Base-by-base conservation (phyloP, 2,888 invertebrate genomes). In the Mythimna ferrago region DNA sequence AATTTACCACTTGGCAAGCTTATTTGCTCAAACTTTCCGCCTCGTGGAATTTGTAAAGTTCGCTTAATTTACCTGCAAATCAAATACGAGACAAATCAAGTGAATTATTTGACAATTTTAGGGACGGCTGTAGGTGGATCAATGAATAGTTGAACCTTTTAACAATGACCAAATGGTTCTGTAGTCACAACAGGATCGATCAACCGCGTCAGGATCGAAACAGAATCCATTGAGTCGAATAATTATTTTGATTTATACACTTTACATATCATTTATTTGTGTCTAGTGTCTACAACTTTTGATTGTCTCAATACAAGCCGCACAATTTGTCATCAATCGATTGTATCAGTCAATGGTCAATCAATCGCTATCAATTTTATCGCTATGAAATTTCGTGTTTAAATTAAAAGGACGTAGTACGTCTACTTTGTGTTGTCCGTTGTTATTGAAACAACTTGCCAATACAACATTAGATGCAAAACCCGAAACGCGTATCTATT, bases 51-150 rank as follows among this genome's bases (percentile, higher is more conserved):
- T 85, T 83, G 69, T 80, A 75, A 80, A 86, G 86, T 86, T 82
- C 80, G 76, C 76, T 83, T 85, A 85, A 86, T 88, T 82, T 83
- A 81, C 78, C 78, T 86, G 73, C 78, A 85, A 89, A 89, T 87
- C 85, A 87, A 87, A 86, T 82, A 86, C 78, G 81, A 84, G 68
- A 73, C 60, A 63, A 85, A 76, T 85, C 81, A 84, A 85, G 70
- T 76, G 63, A 83, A 69, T 80, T 81, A 87, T 85, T 84, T 81
- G 79, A 77, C 73, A 78, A 71, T 86, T 86, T 72, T 72, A 71
- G 76, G 71, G 80, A 76, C 71, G 77, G 53, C 71, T 76, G 76
- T 48, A 61, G 58, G 32, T 63, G 74, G 75, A 77, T 78, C 73
- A 84, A 56, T 77, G 68, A 77, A 63, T 78, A 68, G 61, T 80